Percentiles rank a stretch among this genome's conserved stretches.
phyloP scores from a whole-genome alignment of 2,888 invertebrate species.

The Pardosa pseudoannulata region DNA sequence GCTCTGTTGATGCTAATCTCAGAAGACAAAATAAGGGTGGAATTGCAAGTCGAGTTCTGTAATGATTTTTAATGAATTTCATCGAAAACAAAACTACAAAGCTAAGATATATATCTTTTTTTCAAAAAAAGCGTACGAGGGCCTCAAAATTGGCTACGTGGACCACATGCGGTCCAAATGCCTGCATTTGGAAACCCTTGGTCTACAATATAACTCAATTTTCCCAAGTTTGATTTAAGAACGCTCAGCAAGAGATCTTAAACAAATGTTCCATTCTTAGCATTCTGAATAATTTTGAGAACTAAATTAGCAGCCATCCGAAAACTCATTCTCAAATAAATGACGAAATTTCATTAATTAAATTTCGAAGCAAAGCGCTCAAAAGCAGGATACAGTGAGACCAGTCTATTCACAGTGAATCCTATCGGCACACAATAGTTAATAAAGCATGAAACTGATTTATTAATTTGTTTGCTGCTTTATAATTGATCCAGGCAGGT shows the following conservation, averaged over 20 bases:
- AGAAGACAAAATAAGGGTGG: too few relatives aligned
- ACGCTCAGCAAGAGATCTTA: neutral
- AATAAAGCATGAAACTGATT: conserved; percentile 17
- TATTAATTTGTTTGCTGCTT: conserved; percentile 18
- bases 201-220: too few relatives aligned
- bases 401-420: neutral
- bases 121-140: too few relatives aligned
- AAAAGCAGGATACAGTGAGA: neutral
- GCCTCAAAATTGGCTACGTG: too few relatives aligned
- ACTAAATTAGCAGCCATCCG: neutral
- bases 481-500: conserved; percentile 10
- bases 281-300: neutral
- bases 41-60: too few relatives aligned
- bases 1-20: too few relatives aligned
- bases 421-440: neutral
- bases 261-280: neutral
- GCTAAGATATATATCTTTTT: too few relatives aligned
- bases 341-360: conserved; percentile 12
- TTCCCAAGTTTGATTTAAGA: too few relatives aligned
- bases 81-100: too few relatives aligned
- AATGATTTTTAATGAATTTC: too few relatives aligned
- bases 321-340: conserved; percentile 7
- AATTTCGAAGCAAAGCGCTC: conserved; percentile 8
- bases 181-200: too few relatives aligned
- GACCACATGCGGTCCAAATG: too few relatives aligned